phyloP scores from a whole-genome alignment of 2,888 invertebrate species.

The Parthenolecanium corni region DNA sequence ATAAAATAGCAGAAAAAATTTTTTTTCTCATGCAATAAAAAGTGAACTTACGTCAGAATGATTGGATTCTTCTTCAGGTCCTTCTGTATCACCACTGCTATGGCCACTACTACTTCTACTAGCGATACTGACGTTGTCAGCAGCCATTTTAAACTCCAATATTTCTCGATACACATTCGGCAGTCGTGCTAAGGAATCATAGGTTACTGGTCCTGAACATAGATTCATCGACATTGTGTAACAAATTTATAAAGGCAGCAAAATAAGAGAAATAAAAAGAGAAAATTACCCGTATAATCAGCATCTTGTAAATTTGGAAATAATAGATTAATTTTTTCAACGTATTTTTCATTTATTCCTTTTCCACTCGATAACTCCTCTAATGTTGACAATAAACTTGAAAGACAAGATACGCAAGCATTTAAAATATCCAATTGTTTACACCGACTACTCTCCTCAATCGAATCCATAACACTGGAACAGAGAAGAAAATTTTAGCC shows the following conservation, averaged over 20 bases:
- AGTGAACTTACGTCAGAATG: slow-evolving; percentile 34
- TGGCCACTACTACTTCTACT: slow-evolving; percentile 37
- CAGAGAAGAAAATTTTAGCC: background rate
- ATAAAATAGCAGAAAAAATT: background rate
- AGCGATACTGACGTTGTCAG: slow-evolving; percentile 47
- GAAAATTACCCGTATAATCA: slow-evolving; percentile 55
- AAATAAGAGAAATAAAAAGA: too few species aligned
- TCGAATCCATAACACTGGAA: slow-evolving; percentile 75
- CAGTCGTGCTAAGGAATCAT: slow-evolving; percentile 68
- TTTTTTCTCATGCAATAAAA: background rate
- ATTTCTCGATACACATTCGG: slow-evolving; percentile 65
- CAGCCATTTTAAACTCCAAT: slow-evolving; percentile 31
- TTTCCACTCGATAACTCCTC: slow-evolving; percentile 68
- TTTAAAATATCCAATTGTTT: slow-evolving; percentile 63
- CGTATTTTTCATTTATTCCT: slow-evolving; percentile 51
- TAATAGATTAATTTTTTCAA: slow-evolving; percentile 51
- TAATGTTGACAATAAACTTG: slow-evolving; percentile 67
- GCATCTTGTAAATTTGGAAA: slow-evolving; percentile 55
- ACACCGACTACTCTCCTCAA: slow-evolving; percentile 81
- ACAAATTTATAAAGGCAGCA: too few species aligned
- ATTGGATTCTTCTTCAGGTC: slow-evolving; percentile 42
- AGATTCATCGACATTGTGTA: too few species aligned
- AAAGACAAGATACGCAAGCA: slow-evolving; percentile 70
- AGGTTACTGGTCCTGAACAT: slow-evolving; percentile 54
- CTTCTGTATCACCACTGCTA: slow-evolving; percentile 49